Evolutionary conservation across 2,797 vertebrate species (phyloP).

Genomic region (Dipus sagitta): DNA sequence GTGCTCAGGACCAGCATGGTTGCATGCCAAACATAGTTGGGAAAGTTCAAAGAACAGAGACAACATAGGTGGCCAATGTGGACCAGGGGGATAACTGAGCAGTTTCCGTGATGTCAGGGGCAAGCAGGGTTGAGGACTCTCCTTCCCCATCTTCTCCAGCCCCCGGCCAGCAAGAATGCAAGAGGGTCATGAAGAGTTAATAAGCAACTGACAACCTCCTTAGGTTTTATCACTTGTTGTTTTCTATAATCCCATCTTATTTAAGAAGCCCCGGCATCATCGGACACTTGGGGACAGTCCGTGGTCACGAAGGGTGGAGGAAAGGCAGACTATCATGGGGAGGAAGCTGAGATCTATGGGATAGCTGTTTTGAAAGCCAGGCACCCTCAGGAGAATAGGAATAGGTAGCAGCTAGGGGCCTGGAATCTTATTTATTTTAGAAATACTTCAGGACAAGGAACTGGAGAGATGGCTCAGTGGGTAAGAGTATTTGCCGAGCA

Average conservation of each 20-base stretch:
- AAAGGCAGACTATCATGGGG: background rate
- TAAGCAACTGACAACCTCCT: background rate
- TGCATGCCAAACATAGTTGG: background rate
- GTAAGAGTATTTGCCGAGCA: no score
- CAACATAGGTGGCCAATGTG: background rate
- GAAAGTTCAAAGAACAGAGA: background rate
- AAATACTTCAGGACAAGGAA: background rate
- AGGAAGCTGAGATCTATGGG: background rate
- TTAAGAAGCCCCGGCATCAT: background rate
- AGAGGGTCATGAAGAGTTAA: background rate
- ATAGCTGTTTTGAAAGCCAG: background rate
- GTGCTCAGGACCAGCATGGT: background rate
- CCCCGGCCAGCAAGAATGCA: background rate
- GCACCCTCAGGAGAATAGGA: no score
- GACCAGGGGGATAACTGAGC: background rate
- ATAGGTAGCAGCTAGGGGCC: background rate
- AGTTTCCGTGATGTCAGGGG: background rate
- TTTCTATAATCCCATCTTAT: background rate
- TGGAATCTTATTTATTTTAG: background rate
- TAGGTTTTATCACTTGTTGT: background rate
- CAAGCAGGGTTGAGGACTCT: background rate
- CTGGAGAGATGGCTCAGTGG: no score
- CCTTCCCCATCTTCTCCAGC: background rate
- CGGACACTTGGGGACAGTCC: background rate
- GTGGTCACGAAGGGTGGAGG: rapidly evolving